Evolutionary conservation across 2,113 vertebrate species (phyloP), one percentile per base, ranked within the genome.

Genomic region (Tyrannus savana): DNA sequence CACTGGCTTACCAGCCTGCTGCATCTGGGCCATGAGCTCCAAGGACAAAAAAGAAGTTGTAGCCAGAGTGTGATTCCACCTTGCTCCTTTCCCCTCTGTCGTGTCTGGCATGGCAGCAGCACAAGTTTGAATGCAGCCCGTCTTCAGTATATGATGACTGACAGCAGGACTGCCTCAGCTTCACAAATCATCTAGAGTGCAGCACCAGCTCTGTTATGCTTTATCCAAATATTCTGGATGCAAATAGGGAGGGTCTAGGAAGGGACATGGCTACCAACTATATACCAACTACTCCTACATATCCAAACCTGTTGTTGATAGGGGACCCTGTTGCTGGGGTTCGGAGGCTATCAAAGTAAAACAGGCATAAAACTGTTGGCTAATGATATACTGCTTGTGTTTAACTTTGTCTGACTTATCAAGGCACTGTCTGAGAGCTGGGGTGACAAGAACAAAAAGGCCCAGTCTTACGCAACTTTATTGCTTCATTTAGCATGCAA

Each of bases 261-360:
- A 14, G 33, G 28, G 6, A 33, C 42, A 41, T 0, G 0, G 0
- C n/a, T 76, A 17, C 42, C 58, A 68, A 56, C 58, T 18, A 6
- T 47, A 41, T 41, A n/a, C 39, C 35, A 47, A 1, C 44, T 60
- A 33, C 35, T 56, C 17, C 4, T n/a, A 8, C 6, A 0, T 28
- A 5, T 19, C 67, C 33, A 30, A 23, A 83, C 53, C 73, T 67
- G 41, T 7, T 86, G 44, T n/a, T 84, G 87, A 33, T 30, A 73
- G 55, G 44, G 28, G 33, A 5, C 19, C 63, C 47, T 19, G 46
- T 24, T 75, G 42, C 47, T 42, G 25, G 33, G 78, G 25, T 47
- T 95, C 2, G 4, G 73, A 75, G 39, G 5, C 46, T 59, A 10
- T 71, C 4, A 1, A 81, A 92, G 31, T 37, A 49, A 53, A 89